phyloP scores from a whole-genome alignment of 2,113 vertebrate genomes.

The Sinosuthora webbiana region DNA sequence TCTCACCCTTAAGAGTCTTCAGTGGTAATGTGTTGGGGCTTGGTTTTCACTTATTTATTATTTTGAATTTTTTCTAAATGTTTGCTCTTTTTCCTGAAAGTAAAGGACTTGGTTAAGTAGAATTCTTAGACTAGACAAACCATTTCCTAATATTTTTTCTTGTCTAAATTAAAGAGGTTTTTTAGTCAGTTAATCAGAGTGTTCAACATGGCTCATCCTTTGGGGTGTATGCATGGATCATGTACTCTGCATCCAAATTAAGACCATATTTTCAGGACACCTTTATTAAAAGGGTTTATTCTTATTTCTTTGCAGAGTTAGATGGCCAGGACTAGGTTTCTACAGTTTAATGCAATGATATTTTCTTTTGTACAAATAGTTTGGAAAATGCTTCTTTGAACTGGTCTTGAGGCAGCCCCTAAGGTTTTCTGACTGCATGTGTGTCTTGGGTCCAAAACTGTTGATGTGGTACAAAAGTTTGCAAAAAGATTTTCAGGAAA shows the following conservation, averaged over 20 bases:
- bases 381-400: background rate
- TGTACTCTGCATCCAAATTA: background rate
- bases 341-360: background rate
- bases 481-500: background rate
- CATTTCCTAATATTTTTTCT: background rate
- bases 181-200: background rate
- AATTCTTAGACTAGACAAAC: background rate
- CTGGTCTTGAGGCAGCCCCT: background rate
- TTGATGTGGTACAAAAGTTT: background rate
- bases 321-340: background rate
- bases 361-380: background rate
- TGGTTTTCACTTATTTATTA: background rate
- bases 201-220: background rate
- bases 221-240: background rate
- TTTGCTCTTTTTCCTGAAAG: background rate
- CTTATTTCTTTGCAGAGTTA: background rate
- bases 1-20: background rate
- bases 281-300: background rate
- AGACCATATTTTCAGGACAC: background rate
- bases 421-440: background rate
- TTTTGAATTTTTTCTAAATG: background rate
- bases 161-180: background rate
- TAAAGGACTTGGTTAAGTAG: background rate
- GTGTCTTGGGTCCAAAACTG: background rate
- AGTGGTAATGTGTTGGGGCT: background rate